A percentile compares a stretch with the other conserved stretches of the same genome.
Evolutionary conservation across 2,888 invertebrate species (phyloP).

Genomic region (Synergus laeviventris): DNA sequence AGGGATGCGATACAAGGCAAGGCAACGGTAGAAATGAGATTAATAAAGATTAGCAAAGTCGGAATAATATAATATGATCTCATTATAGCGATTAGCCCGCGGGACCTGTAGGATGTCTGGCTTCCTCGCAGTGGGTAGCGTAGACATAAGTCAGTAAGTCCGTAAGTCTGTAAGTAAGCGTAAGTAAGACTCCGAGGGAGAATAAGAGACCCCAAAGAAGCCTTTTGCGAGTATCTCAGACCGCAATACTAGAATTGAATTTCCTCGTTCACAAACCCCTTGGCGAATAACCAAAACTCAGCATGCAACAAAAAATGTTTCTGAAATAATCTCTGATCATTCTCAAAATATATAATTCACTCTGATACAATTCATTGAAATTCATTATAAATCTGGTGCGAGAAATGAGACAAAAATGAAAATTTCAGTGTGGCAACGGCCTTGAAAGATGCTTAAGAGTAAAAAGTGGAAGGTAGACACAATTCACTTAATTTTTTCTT

Average conservation of each 20-base stretch:
- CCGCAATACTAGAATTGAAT: constrained; percentile 70
- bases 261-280: constrained; percentile 56
- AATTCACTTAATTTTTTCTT: neutral
- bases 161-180: constrained; percentile 71
- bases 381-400: too few species aligned
- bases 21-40: constrained; percentile 69
- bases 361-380: neutral
- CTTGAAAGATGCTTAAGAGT: neutral
- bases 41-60: constrained; percentile 74
- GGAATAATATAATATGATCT: constrained; percentile 75
- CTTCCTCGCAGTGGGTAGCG: constrained; percentile 64
- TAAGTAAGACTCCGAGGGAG: constrained; percentile 69
- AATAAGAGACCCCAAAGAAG: constrained; percentile 63
- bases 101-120: constrained; percentile 72
- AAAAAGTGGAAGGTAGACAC: constrained; percentile 9
- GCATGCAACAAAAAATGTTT: neutral
- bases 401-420: neutral
- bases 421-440: neutral
- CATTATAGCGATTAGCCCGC: constrained; percentile 73
- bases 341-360: neutral
- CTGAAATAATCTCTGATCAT: neutral
- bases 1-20: constrained; percentile 6
- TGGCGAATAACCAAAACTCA: constrained; percentile 30
- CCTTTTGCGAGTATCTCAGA: constrained; percentile 66
- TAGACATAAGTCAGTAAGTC: constrained; percentile 62